Conservation (phyloP, 2,113 vertebrate genomes). For the Tichodroma muraria region DNA sequence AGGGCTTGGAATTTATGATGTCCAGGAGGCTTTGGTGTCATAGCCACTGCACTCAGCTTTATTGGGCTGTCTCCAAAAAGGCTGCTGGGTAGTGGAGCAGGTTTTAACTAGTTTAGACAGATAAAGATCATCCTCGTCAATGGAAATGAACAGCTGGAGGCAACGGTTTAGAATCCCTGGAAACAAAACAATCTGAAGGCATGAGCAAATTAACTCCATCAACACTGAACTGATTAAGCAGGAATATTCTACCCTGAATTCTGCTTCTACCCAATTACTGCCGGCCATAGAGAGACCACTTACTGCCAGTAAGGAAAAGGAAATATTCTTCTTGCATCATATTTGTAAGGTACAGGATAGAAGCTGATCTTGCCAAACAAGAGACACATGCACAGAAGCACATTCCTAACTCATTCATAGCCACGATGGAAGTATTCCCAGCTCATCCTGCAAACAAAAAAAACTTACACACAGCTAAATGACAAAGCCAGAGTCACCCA, state of each 20-base stretch:
- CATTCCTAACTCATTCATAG: neutral
- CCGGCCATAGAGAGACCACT: neutral
- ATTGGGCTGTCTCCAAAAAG: constrained; percentile 48
- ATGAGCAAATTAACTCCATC: constrained; percentile 58
- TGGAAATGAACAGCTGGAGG: constrained; percentile 71
- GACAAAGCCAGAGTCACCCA: neutral
- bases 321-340: neutral
- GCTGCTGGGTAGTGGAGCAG: constrained; percentile 49
- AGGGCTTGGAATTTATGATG: constrained; percentile 50
- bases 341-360: neutral
- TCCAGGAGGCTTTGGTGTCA: constrained; percentile 51
- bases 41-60: constrained; percentile 9
- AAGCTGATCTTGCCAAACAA: neutral
- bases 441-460: neutral
- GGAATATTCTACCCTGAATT: neutral
- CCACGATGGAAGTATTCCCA: neutral
- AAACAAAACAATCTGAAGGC: constrained; percentile 50
- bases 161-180: constrained; percentile 56
- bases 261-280: neutral
- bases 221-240: constrained; percentile 14
- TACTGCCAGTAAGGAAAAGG: neutral
- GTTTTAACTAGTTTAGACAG: constrained; percentile 67
- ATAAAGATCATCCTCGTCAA: constrained; percentile 70
- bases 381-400: neutral
- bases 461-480: neutral